phyloP scores from a whole-genome alignment of 2,888 invertebrate genomes.

The Drosophila dives region DNA sequence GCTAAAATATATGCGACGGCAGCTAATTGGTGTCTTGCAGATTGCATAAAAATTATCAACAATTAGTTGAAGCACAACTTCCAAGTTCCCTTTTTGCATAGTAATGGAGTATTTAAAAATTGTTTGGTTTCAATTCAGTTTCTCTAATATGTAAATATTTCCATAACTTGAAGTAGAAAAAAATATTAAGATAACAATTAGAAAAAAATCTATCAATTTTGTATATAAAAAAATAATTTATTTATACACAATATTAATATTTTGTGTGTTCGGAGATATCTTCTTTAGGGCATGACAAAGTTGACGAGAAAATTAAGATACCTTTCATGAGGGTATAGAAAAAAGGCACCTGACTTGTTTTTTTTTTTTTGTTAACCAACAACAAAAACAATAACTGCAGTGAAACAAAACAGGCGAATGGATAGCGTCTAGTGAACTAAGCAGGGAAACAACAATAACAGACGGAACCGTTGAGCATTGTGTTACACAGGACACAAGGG shows the following conservation, averaged over 20 bases:
- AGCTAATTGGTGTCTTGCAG: conserved; percentile 10
- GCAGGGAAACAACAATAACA: conserved; percentile 35
- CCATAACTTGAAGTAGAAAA: not conserved
- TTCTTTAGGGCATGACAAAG: not conserved
- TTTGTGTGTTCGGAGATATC: not conserved
- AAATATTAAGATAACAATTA: not conserved
- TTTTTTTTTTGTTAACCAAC: conserved; percentile 11
- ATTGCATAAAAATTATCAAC: conserved; percentile 21
- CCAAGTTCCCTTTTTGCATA: not conserved
- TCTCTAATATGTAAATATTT: conserved; percentile 5
- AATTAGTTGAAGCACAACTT: conserved; percentile 14
- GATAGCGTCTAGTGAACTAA: conserved; percentile 19
- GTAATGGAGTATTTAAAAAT: not conserved
- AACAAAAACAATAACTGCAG: conserved; percentile 20
- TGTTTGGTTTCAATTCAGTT: not conserved
- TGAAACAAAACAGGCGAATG: conserved; percentile 23
- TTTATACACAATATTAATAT: not conserved
- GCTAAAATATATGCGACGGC: not conserved
- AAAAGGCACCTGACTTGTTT: not conserved
- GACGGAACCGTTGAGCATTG: conserved; percentile 21
- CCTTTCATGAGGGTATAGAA: not conserved
- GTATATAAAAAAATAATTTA: not conserved
- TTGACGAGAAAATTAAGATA: not conserved
- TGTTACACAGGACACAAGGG: conserved; percentile 35
- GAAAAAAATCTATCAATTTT: not conserved